These are phyloP conservation scores for Drosophila neoperkinsi DNA, from an alignment of 2,888 invertebrate genomes.

Conservation along the genomic window DNA sequence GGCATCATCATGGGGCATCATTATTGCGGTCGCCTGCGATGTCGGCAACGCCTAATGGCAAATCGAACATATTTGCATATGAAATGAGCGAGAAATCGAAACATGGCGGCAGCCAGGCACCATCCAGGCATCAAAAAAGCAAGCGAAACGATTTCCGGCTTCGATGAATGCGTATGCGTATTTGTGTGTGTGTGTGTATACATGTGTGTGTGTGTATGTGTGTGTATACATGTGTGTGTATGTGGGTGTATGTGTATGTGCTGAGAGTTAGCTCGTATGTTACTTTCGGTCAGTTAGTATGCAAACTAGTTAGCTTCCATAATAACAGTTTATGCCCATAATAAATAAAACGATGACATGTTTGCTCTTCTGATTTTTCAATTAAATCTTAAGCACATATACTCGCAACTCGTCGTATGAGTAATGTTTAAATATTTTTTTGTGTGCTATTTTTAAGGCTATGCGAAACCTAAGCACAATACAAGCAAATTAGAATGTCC, in stretches of 20 bases:
- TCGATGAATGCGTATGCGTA: constrained; percentile 23
- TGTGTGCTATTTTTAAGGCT: constrained; percentile 22
- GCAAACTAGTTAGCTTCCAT: constrained; percentile 51
- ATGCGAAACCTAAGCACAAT: constrained; percentile 4
- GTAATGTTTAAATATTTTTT: constrained; percentile 1
- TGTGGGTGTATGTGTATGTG: constrained; percentile 7
- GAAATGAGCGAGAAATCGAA: constrained; percentile 80
- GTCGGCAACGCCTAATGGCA: constrained; percentile 68
- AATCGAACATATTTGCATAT: constrained; percentile 82
- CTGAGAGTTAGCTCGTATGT: constrained; percentile 34
- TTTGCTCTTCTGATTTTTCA: constrained; percentile 31
- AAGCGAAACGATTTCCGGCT: constrained; percentile 63
- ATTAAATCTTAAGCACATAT: constrained; percentile 28
- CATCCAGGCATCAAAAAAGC: constrained; percentile 38
- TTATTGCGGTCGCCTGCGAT: constrained; percentile 69
- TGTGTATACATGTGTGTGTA: background rate
- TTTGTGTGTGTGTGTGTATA: background rate
- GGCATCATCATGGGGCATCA: constrained; percentile 63
- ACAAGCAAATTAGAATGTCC: constrained; percentile 30
- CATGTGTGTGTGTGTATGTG: background rate
- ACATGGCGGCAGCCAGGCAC: constrained; percentile 70
- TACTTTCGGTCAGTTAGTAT: constrained; percentile 43
- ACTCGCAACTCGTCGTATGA: constrained; percentile 26
- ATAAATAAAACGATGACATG: constrained; percentile 52
- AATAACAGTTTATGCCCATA: constrained; percentile 61